These are phyloP conservation scores for Diprion similis DNA, from an alignment of 1,140 invertebrate genomes.

Conservation along the genomic window DNA sequence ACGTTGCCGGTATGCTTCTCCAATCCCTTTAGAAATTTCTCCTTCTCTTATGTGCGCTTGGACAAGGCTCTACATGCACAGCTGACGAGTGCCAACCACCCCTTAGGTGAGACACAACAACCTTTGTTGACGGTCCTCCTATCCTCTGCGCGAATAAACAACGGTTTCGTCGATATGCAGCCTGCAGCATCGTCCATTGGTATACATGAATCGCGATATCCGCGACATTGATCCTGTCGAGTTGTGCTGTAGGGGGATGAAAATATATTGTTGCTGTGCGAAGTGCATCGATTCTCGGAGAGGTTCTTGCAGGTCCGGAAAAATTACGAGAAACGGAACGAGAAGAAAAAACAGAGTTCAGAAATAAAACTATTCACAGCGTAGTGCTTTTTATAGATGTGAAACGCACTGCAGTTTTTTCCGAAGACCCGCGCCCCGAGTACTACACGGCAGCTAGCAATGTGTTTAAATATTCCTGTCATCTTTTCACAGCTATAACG, in stretches of 20 bases:
- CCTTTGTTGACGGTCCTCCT: neutral
- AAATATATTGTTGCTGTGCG: too few species aligned
- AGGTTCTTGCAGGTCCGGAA: too few species aligned
- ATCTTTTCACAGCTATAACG: conserved; percentile 3
- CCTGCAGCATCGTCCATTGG: neutral
- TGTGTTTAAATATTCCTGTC: conserved; percentile 14
- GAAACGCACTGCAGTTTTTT: neutral
- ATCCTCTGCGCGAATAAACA: neutral
- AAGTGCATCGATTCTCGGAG: too few species aligned
- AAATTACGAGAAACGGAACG: too few species aligned
- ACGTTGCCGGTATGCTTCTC: neutral
- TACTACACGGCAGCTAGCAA: neutral
- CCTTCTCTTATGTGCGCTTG: neutral
- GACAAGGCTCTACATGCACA: neutral
- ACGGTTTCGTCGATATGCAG: neutral
- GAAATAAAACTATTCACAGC: too few species aligned
- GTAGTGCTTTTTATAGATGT: too few species aligned
- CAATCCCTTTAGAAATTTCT: conserved; percentile 3
- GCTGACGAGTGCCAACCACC: neutral
- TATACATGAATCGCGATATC: neutral
- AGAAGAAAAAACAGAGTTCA: too few species aligned
- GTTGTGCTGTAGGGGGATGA: neutral
- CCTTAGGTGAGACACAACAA: neutral
- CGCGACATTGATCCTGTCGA: neutral
- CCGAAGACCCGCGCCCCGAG: neutral